Evolutionary conservation across 2,888 invertebrate species (phyloP).

Genomic region (Hartigia nigra): DNA sequence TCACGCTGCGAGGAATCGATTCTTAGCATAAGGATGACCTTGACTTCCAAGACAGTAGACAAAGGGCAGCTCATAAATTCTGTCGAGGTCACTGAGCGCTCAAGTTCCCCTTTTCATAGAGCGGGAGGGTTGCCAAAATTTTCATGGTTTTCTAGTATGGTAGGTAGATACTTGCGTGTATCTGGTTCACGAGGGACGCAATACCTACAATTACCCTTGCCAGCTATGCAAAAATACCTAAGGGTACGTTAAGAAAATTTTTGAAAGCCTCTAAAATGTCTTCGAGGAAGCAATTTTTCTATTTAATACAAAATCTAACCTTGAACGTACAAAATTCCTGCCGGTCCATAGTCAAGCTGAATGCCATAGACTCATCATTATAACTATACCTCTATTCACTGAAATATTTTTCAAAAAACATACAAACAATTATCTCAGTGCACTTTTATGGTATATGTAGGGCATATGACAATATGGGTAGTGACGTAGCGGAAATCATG

Average conservation of each 20-base stretch:
- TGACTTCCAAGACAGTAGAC: conserved; percentile 51
- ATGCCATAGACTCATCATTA: background rate
- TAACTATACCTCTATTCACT: background rate
- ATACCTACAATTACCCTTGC: background rate
- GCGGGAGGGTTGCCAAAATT: conserved; percentile 25
- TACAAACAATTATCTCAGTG: background rate
- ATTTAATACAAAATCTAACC: background rate
- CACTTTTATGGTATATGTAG: background rate
- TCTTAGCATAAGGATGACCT: conserved; percentile 51
- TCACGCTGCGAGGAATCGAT: conserved; percentile 55
- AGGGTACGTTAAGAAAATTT: background rate
- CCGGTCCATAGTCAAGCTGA: background rate
- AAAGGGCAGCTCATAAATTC: conserved; percentile 58
- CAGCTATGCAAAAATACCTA: background rate
- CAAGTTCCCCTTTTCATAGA: conserved; percentile 31
- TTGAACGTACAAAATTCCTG: background rate
- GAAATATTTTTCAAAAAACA: background rate
- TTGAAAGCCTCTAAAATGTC: background rate
- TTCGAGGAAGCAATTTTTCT: background rate
- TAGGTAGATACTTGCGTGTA: background rate
- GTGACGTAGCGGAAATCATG: conserved; percentile 44
- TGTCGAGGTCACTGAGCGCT: conserved; percentile 53
- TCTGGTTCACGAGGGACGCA: background rate
- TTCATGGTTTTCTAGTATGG: conserved; percentile 9
- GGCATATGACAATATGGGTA: background rate